Evolutionary conservation across 2,113 vertebrate genomes (phyloP).

Genomic region (Barnardius zonarius): DNA sequence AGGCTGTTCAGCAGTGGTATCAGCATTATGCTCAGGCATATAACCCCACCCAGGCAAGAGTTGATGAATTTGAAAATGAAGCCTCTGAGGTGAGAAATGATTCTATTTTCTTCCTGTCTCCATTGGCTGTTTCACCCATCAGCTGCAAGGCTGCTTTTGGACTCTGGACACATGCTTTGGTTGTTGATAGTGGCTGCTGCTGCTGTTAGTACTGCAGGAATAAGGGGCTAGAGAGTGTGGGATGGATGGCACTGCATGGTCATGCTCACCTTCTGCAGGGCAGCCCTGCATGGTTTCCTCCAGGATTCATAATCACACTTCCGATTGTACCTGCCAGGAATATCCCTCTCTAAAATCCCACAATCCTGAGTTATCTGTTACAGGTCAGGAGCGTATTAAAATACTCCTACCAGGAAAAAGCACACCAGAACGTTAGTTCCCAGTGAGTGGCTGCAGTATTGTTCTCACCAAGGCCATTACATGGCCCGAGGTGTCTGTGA

Average conservation of each 20-base stretch:
- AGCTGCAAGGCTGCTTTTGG: neutral
- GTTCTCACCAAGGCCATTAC: neutral
- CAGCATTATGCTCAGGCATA: conserved; percentile 79
- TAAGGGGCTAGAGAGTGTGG: neutral
- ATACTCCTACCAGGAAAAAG: neutral
- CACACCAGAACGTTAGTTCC: neutral
- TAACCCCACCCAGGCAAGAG: conserved; percentile 64
- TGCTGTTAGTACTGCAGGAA: neutral
- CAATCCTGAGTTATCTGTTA: neutral
- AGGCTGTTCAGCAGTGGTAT: conserved; percentile 83
- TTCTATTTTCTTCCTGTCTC: neutral
- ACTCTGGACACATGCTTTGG: neutral
- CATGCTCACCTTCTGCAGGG: neutral
- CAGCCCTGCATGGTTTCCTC: neutral
- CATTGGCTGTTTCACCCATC: neutral
- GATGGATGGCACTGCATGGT: neutral
- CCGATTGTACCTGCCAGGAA: neutral
- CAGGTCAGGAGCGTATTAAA: neutral
- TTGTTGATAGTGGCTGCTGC: neutral
- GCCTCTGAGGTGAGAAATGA: conserved; percentile 72
- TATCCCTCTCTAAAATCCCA: neutral
- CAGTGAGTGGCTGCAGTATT: neutral
- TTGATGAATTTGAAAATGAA: conserved; percentile 74
- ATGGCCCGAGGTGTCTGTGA: neutral
- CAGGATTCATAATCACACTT: neutral